Evolutionary conservation across 2,113 vertebrate species (phyloP).

Genomic region (Seriola aureovittata): DNA sequence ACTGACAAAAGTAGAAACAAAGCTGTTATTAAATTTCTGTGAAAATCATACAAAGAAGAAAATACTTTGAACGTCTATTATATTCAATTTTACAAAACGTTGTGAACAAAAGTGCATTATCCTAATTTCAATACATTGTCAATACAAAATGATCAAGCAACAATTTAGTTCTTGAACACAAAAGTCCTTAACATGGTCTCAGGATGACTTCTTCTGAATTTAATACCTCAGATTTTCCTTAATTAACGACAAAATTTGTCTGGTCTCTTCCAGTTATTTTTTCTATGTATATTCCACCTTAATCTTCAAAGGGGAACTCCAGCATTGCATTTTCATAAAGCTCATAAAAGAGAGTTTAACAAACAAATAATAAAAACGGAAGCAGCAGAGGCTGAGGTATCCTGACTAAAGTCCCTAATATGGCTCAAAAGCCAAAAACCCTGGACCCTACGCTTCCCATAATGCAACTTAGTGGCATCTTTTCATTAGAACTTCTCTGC

Average conservation of each 20-base stretch:
- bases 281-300: background rate
- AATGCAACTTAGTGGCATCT: background rate
- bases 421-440: background rate
- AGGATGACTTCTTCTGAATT: background rate
- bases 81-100: too few relatives aligned
- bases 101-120: background rate
- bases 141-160: background rate
- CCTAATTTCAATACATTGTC: background rate
- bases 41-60: background rate
- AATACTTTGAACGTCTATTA: too few relatives aligned
- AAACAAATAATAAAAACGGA: background rate
- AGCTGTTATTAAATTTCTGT: background rate
- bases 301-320: background rate
- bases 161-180: background rate
- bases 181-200: background rate
- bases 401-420: background rate
- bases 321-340: background rate
- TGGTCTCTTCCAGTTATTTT: background rate
- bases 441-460: background rate
- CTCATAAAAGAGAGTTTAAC: background rate
- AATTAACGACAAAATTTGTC: background rate
- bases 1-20: background rate
- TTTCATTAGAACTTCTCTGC: background rate
- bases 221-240: background rate
- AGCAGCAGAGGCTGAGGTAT: background rate